Base-by-base conservation (phyloP, 2,113 vertebrate species). In the Tetrao urogallus region DNA sequence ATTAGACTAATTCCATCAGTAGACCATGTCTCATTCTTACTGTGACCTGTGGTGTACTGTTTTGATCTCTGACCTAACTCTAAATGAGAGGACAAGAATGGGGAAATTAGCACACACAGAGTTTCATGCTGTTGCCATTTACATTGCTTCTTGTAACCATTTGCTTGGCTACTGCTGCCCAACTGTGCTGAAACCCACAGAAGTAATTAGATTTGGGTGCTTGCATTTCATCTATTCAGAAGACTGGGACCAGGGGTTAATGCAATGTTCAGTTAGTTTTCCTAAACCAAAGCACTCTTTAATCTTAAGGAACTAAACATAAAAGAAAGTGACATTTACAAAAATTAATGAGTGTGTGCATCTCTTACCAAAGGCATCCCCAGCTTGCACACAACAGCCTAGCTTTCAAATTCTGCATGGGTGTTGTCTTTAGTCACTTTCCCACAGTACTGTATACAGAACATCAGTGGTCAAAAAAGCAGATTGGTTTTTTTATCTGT, bases 241-340 rank as follows among this genome's bases (percentile, higher is more conserved):
- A 88, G 38, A 67, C 0, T 67, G n/a, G 56, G 60, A 90, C 52
- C 0, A 0, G 22, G 34, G 69, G 61, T 86, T 94, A 95, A 90
- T 82, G 57, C 66, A 84, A 57, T 78, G 63, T 92, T 95, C 80
- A 94, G 28, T 88, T 82, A 92, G 61, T 56, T 47, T 57, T 92
- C 80, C 88, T 86, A 93, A 90, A 83, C n/a, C 34, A 86, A 92
- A 66, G 61, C 21, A 61, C 11, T 84, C 60, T 94, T 92, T 93
- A 88, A 88, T 93, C 57, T 72, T 84, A 65, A 77, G 52, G 50
- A 90, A 84, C 76, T 84, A 83, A 88, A 88, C 52, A 50, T 83
- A 88, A 96, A 91, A 94, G 64, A 74, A 90, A 64, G 40, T 86
- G 90, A 92, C 88, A 84, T 92, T 83, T 88, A 61, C n/a, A 52